These are phyloP conservation scores for Lissocephala sabroskyi DNA, from an alignment of 2,888 invertebrate species.

Conservation along the genomic window DNA sequence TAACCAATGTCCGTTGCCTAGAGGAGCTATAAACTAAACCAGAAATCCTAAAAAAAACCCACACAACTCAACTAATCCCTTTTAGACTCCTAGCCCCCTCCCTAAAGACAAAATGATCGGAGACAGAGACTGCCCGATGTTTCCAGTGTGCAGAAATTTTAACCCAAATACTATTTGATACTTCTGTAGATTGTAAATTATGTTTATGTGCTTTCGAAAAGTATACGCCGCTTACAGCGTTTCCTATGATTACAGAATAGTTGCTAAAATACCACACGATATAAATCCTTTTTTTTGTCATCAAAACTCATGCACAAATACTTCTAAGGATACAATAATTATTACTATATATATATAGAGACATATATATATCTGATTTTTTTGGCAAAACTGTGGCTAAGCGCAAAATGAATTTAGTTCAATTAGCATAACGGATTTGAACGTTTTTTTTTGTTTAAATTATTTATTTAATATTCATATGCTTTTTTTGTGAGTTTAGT, in stretches of 20 bases:
- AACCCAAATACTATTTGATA: constrained; percentile 64
- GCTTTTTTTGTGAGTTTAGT: constrained; percentile 52
- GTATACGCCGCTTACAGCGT: constrained; percentile 67
- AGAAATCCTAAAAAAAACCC: neutral
- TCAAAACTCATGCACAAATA: constrained; percentile 14
- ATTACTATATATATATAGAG: constrained; percentile 12
- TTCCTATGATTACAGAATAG: constrained; percentile 51
- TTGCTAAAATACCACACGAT: constrained; percentile 10
- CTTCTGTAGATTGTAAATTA: constrained; percentile 49
- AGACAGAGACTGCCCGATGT: neutral
- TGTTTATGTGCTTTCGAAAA: constrained; percentile 67
- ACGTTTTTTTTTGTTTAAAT: constrained; percentile 34
- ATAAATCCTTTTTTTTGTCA: neutral
- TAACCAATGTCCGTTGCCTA: constrained; percentile 92
- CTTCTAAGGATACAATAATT: neutral
- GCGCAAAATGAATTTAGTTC: constrained; percentile 52
- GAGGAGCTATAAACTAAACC: constrained; percentile 82
- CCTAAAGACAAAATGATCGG: neutral
- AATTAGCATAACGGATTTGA: constrained; percentile 27
- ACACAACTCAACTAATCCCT: neutral
- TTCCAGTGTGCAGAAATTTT: constrained; percentile 39
- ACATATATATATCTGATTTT: constrained; percentile 3
- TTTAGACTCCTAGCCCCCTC: too few species aligned
- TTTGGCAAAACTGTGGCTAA: constrained; percentile 27
- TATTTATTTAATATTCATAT: constrained; percentile 40